Evolutionary conservation across 2,113 vertebrate genomes (phyloP).

Genomic region (Corvus moneduloides): DNA sequence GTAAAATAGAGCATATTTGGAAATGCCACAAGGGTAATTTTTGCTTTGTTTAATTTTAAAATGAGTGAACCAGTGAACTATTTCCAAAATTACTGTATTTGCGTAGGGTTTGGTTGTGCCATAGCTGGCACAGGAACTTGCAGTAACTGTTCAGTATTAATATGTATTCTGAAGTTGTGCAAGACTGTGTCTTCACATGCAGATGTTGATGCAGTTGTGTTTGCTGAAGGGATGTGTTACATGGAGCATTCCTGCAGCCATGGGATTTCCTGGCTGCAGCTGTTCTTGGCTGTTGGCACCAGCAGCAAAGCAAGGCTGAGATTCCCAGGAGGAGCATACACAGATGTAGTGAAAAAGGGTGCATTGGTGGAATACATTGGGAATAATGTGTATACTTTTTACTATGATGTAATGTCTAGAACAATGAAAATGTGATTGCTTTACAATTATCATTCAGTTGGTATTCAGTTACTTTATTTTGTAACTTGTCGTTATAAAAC

Average conservation of each 20-base stretch:
- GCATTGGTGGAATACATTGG: background rate
- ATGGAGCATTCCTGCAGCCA: background rate
- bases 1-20: background rate
- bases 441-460: background rate
- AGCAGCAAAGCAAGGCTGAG: background rate
- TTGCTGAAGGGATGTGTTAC: background rate
- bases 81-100: background rate
- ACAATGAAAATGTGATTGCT: background rate
- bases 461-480: background rate
- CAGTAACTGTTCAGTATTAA: background rate
- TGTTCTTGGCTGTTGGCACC: background rate
- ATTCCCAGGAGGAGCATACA: background rate
- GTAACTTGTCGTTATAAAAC: background rate
- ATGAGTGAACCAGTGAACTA: background rate
- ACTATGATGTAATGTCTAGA: background rate
- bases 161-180: rapidly evolving
- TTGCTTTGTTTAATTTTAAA: background rate
- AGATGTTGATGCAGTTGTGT: background rate
- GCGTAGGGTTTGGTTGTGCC: background rate
- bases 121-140: rapidly evolving
- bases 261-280: background rate
- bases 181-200: background rate
- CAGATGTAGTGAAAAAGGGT: background rate
- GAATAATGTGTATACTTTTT: background rate
- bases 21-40: background rate